Evolutionary conservation across 2,113 vertebrate species (phyloP), one percentile per base, ranked within the genome.

Genomic region (Tiliqua scincoides): DNA sequence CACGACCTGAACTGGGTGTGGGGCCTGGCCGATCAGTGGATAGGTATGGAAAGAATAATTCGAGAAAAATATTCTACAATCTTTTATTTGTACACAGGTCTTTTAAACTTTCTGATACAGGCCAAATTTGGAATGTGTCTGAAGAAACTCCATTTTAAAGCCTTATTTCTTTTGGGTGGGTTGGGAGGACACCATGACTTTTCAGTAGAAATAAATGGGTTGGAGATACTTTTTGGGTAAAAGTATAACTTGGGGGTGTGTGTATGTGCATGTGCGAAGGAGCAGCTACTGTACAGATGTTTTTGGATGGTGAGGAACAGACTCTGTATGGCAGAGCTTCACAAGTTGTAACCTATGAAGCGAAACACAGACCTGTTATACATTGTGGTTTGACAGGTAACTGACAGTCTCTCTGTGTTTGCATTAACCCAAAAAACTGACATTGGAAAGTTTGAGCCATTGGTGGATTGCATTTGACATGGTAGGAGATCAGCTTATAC

Each of bases 21-120:
- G 99, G 99, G 88, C 99, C 99, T 67, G 99, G 99, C 62, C 98
- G 99, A 89, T 98, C 99, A 91, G 98, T 99, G 93, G 99, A 99
- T 95, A 98, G 99, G 99, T 99, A 96, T 63, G 67, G 61, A 63
- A 59, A 67, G n/a, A 74, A 82, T 85, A 27, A 32, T 77, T 43
- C 18, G 30, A 72, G 85, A 0, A 71, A 71, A 77, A 74, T 90
- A 12, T 57, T 52, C 79, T 25, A 0, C 3, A 8, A 73, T 81
- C 48, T 82, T 37, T 43, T 3, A 79, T 30, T 87, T 67, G 83
- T 4, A 65, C 3, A 52, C 75, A 12, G 14, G 2, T 83, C 0
- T 17, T 27, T 82, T 59, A 2, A 77, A 11, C 0, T 72, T 72
- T 14, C 87, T 86, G 15, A 20, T 25, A 43, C 21, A 15, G 21